Evolutionary conservation across 2,888 invertebrate genomes (phyloP), one percentile per base, ranked within the genome.

Genomic region (Malacosoma neustria): DNA sequence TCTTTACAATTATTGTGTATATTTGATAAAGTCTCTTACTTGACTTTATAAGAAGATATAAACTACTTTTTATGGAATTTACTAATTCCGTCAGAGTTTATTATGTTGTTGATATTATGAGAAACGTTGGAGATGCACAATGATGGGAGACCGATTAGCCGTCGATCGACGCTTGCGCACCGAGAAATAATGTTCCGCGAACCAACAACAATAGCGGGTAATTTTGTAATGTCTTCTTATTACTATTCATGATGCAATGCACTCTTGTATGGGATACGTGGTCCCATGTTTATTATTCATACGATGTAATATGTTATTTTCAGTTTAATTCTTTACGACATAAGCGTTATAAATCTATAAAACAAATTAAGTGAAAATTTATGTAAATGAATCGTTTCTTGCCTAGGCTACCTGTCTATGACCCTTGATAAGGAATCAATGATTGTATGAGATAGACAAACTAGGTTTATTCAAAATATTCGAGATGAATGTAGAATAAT

Each of bases 141-240:
- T 72, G 71, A 73, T 63, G 70, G 60, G 59, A 65, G 61, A 51
- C 54, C 63, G 71, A 76, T 74, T 74, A 71, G 57, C 61, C 64
- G 57, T 65, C 61, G 67, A 76, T 70, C 60, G 61, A 51, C 52
- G 57, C 63, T 55, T 61, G 61, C 61, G 59, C 61, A 56, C 52
- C 60, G 63, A 67, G 63, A 67, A 69, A 61, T 58, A 53, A 53
- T 63, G 72, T 82, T 82, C 84, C 65, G 69, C 74, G 80, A 81
- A 84, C 65, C 46, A 67, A 72, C 72, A 80, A 85, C 85, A 85
- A 85, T 84, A 68, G 80, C 66, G 69, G 66, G 74, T 77, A 72
- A 74, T 82, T 80, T 81, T 81, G 80, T 81, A 82, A 82, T 81
- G 69, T 59, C 69, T 72, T 75, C 75, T 73, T 73, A 79, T 81